phyloP scores from a whole-genome alignment of 2,888 invertebrate species.

The Himalopsyche kuldschensis region DNA sequence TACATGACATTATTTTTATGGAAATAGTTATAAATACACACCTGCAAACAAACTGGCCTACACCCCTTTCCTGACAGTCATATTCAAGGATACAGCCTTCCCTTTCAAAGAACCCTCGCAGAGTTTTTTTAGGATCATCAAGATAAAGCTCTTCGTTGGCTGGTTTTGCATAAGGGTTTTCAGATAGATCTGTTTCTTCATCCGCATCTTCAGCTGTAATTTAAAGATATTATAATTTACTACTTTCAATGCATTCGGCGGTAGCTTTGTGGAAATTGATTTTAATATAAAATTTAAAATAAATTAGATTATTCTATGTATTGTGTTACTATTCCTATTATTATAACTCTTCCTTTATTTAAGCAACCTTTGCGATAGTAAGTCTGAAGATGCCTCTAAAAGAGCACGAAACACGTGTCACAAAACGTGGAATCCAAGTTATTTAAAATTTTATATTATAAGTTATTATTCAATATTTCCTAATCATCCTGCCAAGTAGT shows the following conservation, averaged over 20 bases:
- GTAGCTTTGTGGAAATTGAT: too few relatives aligned
- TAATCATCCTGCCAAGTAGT: too few relatives aligned
- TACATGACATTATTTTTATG: neutral
- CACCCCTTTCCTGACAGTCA: constrained; percentile 81
- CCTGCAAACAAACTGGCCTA: constrained; percentile 85
- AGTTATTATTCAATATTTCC: too few relatives aligned
- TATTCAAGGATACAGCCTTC: constrained; percentile 87
- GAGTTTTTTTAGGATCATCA: constrained; percentile 93
- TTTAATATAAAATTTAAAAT: too few relatives aligned
- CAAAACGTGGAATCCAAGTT: too few relatives aligned
- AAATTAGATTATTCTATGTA: constrained; percentile 6
- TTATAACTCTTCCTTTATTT: too few relatives aligned
- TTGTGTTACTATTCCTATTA: too few relatives aligned
- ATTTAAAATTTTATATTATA: too few relatives aligned
- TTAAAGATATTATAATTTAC: constrained; percentile 20
- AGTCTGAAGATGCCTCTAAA: too few relatives aligned
- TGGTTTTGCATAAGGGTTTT: constrained; percentile 81
- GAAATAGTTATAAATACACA: constrained; percentile 44
- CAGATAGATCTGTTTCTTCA: constrained; percentile 77
- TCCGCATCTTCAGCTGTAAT: constrained; percentile 78
- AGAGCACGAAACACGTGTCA: too few relatives aligned
- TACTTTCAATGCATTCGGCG: neutral
- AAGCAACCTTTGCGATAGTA: too few relatives aligned
- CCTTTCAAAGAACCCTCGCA: constrained; percentile 92
- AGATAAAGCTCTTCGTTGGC: constrained; percentile 88